Base-by-base conservation (phyloP, 1,140 invertebrate genomes). In the Drosophila paulistorum region DNA sequence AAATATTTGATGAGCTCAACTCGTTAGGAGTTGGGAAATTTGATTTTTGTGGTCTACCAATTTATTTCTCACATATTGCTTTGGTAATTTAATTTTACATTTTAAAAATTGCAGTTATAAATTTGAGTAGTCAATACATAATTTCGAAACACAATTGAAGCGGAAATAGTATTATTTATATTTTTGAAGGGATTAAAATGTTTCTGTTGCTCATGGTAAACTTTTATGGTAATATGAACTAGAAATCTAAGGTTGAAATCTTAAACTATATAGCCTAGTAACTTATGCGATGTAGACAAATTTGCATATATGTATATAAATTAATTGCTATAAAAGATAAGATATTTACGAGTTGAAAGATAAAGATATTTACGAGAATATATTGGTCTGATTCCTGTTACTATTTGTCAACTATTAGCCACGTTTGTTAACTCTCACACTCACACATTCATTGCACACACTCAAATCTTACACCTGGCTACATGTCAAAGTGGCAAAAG, bases 401-500 rank as follows among this genome's bases (percentile, higher is more conserved):
- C 17, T 26, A 37, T 59, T 59, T 59, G 57, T 59, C 57, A 59
- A 59, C 57, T 59, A 59, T 59, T 59, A 59, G 33, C 35, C 57
- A 59, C 57, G 35, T 59, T 42, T 23, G 39, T 20, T 39, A 41
- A 54, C 13, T 39, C 41, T 33, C 30, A 69, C 41, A 61, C 30
- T 58, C 14, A 70, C 14, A 60, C 26, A 64, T 51, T 39, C 65
- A 61, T 17, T 57, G 33, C 42, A 35, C 67, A 71, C 67, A 51
- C 67, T 48, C 70, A 60, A 77, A 37, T 68, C 70, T 62, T 71
- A 79, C 83, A 86, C 83, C 69, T 83, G 76, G 84, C 73, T 87
- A 79, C 83, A 83, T 89, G 83, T 87, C 84, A 89, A 87, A 87
- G 83, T 86, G 84, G 57, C 83, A 81, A 82, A 75, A 74, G 74